Conservation (phyloP, 2,797 vertebrate species). For the Nannoperca obscura region DNA sequence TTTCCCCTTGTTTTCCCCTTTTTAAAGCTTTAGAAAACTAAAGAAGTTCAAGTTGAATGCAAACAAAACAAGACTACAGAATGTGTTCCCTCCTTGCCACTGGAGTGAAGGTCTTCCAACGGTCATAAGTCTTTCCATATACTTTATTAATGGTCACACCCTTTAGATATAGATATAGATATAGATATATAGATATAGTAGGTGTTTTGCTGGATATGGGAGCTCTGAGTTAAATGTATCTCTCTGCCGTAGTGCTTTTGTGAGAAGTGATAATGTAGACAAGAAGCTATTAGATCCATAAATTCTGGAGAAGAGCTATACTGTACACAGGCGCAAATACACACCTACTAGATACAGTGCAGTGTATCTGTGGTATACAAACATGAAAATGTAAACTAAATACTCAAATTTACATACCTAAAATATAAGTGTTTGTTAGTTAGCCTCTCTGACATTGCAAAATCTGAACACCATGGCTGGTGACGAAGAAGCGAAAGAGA, state of each 20-base stretch:
- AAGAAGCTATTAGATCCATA: conserved; percentile 39
- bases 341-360: neutral
- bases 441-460: too few species aligned
- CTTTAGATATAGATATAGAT: neutral
- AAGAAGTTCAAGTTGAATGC: neutral
- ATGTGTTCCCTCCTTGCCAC: neutral
- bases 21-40: neutral
- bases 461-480: neutral
- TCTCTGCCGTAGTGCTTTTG: neutral
- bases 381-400: neutral
- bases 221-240: conserved; percentile 2
- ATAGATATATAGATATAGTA: neutral
- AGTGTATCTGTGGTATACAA: neutral
- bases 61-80: neutral
- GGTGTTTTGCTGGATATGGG: conserved; percentile 24
- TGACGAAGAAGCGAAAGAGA: neutral
- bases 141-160: neutral
- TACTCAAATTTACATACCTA: neutral
- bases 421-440: neutral
- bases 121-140: neutral
- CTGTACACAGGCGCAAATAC: neutral
- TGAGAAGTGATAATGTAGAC: conserved; percentile 34
- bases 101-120: neutral
- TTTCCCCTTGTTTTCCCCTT: neutral
- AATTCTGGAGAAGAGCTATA: conserved; percentile 8